These are phyloP conservation scores for Armadillidium nasatum DNA, from an alignment of 1,140 invertebrate genomes.

Conservation along the genomic window DNA sequence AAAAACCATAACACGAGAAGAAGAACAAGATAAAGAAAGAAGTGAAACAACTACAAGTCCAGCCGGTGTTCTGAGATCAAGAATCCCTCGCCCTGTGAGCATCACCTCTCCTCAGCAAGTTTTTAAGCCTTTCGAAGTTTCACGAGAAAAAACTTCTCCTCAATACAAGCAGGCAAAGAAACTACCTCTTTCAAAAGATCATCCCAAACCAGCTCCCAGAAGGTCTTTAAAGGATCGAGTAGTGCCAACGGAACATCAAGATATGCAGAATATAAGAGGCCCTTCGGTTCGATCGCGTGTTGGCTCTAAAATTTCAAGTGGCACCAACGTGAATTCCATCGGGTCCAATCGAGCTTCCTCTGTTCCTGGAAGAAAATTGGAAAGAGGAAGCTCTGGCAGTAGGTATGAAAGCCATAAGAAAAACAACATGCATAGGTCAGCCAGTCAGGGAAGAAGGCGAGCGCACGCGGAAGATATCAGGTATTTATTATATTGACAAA, in stretches of 20 bases:
- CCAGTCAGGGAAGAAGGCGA: constrained; percentile 42
- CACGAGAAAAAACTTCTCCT: constrained; percentile 43
- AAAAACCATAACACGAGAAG: constrained; percentile 16
- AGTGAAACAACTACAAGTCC: constrained; percentile 39
- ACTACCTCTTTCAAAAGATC: constrained; percentile 33
- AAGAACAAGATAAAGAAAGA: constrained; percentile 23
- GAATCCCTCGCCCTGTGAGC: constrained; percentile 65
- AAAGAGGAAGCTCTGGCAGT: constrained; percentile 33
- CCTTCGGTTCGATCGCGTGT: constrained; percentile 37
- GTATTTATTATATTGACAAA: constrained; percentile 29
- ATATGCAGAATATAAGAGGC: constrained; percentile 14
- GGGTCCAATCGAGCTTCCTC: constrained; percentile 39
- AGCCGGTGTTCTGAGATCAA: constrained; percentile 58
- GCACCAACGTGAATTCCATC: constrained; percentile 24
- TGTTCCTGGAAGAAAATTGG: constrained; percentile 38
- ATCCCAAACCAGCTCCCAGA: constrained; percentile 42
- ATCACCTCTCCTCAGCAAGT: constrained; percentile 43
- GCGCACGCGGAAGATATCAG: constrained; percentile 37
- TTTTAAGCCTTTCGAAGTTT: constrained; percentile 43
- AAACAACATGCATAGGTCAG: constrained; percentile 38
- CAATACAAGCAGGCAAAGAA: constrained; percentile 38
- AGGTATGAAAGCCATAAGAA: constrained; percentile 41
- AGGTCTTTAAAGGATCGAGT: constrained; percentile 38
- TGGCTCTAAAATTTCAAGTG: constrained; percentile 26
- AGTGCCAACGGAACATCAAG: background rate